Evolutionary conservation across 2,888 invertebrate genomes (phyloP).

Genomic region (Pterostichus niger): DNA sequence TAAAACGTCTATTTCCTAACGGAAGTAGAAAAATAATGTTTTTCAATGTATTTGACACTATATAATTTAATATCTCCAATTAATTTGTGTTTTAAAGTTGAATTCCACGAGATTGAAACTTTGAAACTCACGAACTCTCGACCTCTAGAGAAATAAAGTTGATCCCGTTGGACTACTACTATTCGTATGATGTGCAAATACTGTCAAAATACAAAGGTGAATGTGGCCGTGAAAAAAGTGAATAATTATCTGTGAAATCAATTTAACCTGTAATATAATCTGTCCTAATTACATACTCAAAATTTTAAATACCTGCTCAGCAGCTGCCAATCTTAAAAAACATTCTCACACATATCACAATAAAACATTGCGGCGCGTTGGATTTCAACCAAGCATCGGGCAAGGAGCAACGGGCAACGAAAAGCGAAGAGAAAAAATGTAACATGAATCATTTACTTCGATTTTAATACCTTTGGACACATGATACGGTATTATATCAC

Average conservation of each 20-base stretch:
- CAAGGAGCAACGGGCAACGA: slow-evolving; percentile 14
- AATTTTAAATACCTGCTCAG: slow-evolving; percentile 35
- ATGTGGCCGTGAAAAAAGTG: slow-evolving; percentile 1
- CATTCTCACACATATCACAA: slow-evolving; percentile 53
- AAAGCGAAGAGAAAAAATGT: slow-evolving; percentile 42
- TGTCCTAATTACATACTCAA: slow-evolving; percentile 45
- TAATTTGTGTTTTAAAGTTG: too few species aligned
- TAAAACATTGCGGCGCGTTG: slow-evolving; percentile 39
- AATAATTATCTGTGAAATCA: slow-evolving; percentile 46
- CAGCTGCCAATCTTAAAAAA: slow-evolving; percentile 46
- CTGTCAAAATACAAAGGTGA: neutral
- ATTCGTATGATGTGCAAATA: slow-evolving; percentile 36
- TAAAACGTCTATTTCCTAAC: too few species aligned
- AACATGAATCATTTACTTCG: slow-evolving; percentile 58
- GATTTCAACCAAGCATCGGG: slow-evolving; percentile 6
- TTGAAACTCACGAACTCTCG: too few species aligned
- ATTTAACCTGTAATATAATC: slow-evolving; percentile 54
- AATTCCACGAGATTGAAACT: too few species aligned
- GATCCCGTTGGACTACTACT: too few species aligned
- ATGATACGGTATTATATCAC: slow-evolving; percentile 56
- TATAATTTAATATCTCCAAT: too few species aligned
- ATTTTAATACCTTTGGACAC: slow-evolving; percentile 54
- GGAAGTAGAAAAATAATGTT: too few species aligned
- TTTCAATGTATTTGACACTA: too few species aligned
- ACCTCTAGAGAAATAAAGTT: too few species aligned